Conservation (phyloP, 2,888 invertebrate species). For the Cheilosia soror region DNA sequence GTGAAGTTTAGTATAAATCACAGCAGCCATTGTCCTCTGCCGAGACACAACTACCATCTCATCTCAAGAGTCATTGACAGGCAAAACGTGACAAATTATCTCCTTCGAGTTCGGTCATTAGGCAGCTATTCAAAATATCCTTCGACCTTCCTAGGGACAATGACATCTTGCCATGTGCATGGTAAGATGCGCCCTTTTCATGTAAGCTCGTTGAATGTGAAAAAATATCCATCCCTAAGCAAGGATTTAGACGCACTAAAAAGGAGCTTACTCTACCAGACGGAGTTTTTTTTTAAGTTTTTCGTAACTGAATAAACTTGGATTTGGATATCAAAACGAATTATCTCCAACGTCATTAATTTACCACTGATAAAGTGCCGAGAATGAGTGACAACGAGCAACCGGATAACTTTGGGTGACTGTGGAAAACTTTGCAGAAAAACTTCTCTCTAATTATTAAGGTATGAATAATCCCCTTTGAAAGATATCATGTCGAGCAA, state of each 20-base stretch:
- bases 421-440: too few species aligned
- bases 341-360: background rate
- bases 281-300: background rate
- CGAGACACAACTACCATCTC: slow-evolving; percentile 8
- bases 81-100: slow-evolving; percentile 23
- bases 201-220: background rate
- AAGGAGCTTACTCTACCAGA: background rate
- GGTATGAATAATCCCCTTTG: background rate
- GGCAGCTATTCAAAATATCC: background rate
- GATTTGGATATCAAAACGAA: slow-evolving; percentile 1
- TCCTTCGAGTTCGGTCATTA: slow-evolving; percentile 32
- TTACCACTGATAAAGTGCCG: background rate
- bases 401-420: too few species aligned
- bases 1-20: slow-evolving; percentile 22
- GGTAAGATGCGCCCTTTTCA: background rate
- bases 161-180: background rate
- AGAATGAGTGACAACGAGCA: too few species aligned
- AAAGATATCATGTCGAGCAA: background rate
- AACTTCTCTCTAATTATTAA: slow-evolving; percentile 15
- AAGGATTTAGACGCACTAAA: background rate
- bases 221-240: background rate
- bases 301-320: background rate
- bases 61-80: slow-evolving; percentile 11
- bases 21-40: background rate
- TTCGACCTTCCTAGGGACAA: background rate